A percentile compares a stretch with the other conserved stretches of the same genome.
phyloP scores from a whole-genome alignment of 2,888 invertebrate genomes.

The Helobdella robusta region DNA sequence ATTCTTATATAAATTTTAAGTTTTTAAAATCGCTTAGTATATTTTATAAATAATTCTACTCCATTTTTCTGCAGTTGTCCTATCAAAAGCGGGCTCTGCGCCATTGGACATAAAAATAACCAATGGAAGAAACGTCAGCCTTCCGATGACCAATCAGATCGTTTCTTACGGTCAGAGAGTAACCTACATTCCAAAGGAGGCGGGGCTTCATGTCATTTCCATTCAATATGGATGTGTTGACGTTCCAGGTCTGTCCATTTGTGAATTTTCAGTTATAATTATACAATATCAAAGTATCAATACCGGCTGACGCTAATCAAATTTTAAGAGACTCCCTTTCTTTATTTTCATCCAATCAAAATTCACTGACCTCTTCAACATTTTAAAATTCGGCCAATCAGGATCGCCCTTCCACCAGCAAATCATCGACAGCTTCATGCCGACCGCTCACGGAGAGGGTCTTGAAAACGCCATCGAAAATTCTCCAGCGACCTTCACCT shows the following conservation, averaged over 20 bases:
- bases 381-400: no score
- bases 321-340: no score
- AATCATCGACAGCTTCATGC: conserved; percentile 54
- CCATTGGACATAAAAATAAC: conserved; percentile 77
- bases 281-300: background rate
- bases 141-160: conserved; percentile 64
- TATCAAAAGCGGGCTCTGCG: conserved; percentile 75
- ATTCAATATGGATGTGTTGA: conserved; percentile 56
- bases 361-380: no score
- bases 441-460: conserved; percentile 58
- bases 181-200: conserved; percentile 72
- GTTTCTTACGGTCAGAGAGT: conserved; percentile 51
- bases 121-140: conserved; percentile 67
- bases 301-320: background rate
- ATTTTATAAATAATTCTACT: no score
- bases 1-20: no score
- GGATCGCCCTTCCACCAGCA: conserved; percentile 45
- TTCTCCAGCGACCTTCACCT: conserved; percentile 54
- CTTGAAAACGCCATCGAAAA: conserved; percentile 49
- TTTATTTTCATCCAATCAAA: no score
- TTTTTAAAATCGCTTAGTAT: no score
- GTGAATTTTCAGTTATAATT: background rate
- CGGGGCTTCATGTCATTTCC: conserved; percentile 65
- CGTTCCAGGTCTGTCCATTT: conserved; percentile 56
- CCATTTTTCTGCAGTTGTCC: conserved; percentile 61